These are phyloP conservation scores for Drosophila cognata DNA, from an alignment of 2,888 invertebrate genomes.

Conservation along the genomic window DNA sequence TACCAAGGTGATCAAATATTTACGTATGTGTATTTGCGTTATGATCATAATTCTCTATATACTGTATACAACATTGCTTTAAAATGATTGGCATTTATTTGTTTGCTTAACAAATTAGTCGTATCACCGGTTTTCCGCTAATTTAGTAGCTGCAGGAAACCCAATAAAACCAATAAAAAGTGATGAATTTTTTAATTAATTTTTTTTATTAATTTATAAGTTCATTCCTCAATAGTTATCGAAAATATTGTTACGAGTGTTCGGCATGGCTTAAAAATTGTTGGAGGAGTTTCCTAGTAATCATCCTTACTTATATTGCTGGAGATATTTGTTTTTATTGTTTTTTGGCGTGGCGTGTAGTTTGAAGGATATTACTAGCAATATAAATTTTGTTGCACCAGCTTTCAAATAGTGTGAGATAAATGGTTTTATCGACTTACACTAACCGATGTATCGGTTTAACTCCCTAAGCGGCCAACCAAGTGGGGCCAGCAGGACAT, in stretches of 20 bases:
- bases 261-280: background rate
- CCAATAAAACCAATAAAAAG: slow-evolving; percentile 14
- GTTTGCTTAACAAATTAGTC: background rate
- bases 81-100: slow-evolving; percentile 21
- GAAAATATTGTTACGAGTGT: background rate
- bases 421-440: background rate
- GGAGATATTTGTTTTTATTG: too few relatives aligned
- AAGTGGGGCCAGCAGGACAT: background rate
- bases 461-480: background rate
- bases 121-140: slow-evolving; percentile 45
- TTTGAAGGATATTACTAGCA: background rate
- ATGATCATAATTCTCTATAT: background rate
- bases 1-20: background rate
- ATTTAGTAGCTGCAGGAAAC: slow-evolving; percentile 10
- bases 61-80: background rate
- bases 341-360: too few relatives aligned
- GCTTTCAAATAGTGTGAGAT: background rate
- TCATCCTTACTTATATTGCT: background rate
- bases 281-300: background rate
- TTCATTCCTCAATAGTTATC: background rate
- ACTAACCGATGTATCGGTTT: background rate
- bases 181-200: background rate
- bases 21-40: background rate
- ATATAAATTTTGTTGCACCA: background rate
- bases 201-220: slow-evolving; percentile 8